Evolutionary conservation across 2,113 vertebrate genomes (phyloP).

Genomic region (Petaurus breviceps): DNA sequence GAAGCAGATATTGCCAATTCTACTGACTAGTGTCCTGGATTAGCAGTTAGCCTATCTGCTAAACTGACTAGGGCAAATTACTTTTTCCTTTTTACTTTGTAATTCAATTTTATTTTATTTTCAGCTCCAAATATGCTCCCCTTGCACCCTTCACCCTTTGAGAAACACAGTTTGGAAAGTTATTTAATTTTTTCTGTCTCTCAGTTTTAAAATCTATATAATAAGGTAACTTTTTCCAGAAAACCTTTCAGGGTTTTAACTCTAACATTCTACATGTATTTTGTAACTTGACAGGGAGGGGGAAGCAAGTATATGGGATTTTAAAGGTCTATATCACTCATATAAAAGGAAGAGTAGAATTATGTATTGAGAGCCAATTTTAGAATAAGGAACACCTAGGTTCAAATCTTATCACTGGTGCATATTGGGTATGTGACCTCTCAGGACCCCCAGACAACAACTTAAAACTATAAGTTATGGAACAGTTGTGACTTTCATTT

Average conservation of each 20-base stretch:
- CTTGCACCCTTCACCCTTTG: not conserved
- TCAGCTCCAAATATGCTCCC: not conserved
- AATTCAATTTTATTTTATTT: not conserved
- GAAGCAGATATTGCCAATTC: not conserved
- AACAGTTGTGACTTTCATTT: not conserved
- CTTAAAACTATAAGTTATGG: not conserved
- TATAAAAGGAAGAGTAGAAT: not conserved
- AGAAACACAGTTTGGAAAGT: not conserved
- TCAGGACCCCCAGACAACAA: not conserved
- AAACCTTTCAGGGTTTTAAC: not conserved
- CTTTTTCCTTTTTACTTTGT: not conserved
- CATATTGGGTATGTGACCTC: not conserved
- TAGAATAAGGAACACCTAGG: not conserved
- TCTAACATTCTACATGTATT: not conserved
- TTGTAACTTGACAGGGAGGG: not conserved
- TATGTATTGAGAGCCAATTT: not conserved
- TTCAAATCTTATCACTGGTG: not conserved
- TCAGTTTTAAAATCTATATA: not conserved
- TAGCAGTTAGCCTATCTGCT: not conserved
- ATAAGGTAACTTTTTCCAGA: not conserved
- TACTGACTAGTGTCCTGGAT: not conserved
- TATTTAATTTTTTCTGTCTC: not conserved
- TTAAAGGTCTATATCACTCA: not conserved
- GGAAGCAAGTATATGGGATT: not conserved
- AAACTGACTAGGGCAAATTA: not conserved